Evolutionary conservation across 2,888 invertebrate genomes (phyloP).

Genomic region (Ceratothoa steindachneri): DNA sequence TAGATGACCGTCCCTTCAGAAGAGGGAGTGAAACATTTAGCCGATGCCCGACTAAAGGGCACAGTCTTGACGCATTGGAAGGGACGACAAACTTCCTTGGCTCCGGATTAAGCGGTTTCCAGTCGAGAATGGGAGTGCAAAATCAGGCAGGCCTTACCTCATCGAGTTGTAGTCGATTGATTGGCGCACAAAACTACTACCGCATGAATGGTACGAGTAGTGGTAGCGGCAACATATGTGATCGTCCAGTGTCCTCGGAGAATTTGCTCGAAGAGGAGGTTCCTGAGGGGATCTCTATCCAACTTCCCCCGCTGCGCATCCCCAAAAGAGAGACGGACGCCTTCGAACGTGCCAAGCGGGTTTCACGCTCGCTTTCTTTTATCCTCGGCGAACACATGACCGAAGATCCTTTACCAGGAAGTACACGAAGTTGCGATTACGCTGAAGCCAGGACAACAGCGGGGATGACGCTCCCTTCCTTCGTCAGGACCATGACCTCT

Average conservation of each 20-base stretch:
- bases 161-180: neutral
- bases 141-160: neutral
- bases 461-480: conserved; percentile 20
- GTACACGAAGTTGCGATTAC: neutral
- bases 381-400: conserved; percentile 32
- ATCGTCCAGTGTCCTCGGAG: neutral
- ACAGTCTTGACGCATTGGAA: neutral
- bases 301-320: neutral
- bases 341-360: conserved; percentile 33
- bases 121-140: neutral
- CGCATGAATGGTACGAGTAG: neutral
- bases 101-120: neutral
- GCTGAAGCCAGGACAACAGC: neutral
- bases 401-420: neutral
- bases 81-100: neutral
- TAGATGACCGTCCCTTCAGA: too few species aligned
- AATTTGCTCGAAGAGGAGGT: neutral
- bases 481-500: conserved; percentile 42
- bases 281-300: neutral
- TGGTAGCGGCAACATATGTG: neutral
- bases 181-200: neutral
- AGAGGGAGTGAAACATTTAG: too few species aligned
- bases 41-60: neutral
- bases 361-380: conserved; percentile 44
- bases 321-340: conserved; percentile 19